Conservation (phyloP, 2,888 invertebrate genomes). For the Mycalesis mineus region DNA sequence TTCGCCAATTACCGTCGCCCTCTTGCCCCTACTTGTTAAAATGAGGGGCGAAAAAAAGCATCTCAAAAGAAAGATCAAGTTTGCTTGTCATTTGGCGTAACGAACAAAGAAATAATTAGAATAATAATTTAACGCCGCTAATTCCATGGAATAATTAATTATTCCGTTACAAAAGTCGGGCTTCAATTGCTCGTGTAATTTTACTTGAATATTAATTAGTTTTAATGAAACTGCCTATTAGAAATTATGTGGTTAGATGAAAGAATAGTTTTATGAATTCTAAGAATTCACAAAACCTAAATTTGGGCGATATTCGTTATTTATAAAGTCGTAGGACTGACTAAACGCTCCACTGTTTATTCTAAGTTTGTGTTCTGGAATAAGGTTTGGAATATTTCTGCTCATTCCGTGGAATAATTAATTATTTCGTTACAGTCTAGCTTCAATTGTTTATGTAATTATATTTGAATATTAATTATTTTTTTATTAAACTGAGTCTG, state of each 20-base stretch:
- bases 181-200: constrained; percentile 4
- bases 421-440: constrained; percentile 3
- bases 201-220: constrained; percentile 1
- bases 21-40: constrained; percentile 1
- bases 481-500: not conserved
- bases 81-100: not conserved
- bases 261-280: not conserved
- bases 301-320: too few species aligned
- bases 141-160: constrained; percentile 7
- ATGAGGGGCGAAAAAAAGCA: not conserved
- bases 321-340: too few species aligned
- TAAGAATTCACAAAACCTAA: not conserved
- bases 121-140: constrained; percentile 1
- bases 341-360: too few species aligned
- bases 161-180: not conserved
- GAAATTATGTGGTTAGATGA: not conserved
- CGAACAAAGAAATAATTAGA: constrained; percentile 11
- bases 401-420: constrained; percentile 5
- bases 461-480: constrained; percentile 1
- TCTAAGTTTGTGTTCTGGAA: too few species aligned
- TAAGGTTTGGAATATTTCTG: too few species aligned
- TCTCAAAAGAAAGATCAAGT: constrained; percentile 5
- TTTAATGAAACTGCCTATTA: not conserved
- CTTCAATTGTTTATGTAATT: constrained; percentile 3
- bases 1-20: constrained; percentile 3